Evolutionary conservation across 1,140 invertebrate species (phyloP), one percentile per base, ranked within the genome.

Genomic region (Ceratosolen solmsi): DNA sequence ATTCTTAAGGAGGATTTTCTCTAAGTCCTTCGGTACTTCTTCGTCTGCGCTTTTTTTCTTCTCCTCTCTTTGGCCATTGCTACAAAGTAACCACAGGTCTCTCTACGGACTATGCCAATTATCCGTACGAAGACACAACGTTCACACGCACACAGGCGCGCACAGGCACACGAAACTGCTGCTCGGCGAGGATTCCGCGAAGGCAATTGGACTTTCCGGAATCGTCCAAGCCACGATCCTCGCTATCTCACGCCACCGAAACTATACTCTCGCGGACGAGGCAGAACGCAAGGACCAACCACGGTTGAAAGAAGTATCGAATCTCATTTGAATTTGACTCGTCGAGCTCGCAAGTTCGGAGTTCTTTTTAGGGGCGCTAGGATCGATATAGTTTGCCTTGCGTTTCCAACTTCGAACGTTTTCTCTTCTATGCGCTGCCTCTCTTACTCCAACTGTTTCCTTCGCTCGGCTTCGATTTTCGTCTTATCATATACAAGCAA

Each of bases 121-220:
- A 82, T 82, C 73, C 63, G 73, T 82, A 71, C 73, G 80, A 82
- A 82, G 80, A 82, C 80, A 70, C 74, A 51, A 77, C 65, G 38
- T 58, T 63, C 49, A 25, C 79, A 27, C 78, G 36, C 54, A 41
- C 58, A 58, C 60, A 60, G 56, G 38, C 46, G 30, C 58, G 17
- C 38, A 27, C 38, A 25, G 20, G 25, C 30, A 22, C 51, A 41
- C 33, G 33, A 13, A n/a, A 36, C 30, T n/a, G 15, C n/a, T 3
- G 46, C 22, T 56, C 65, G 65, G 30, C 25, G 49, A 17, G 49
- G 58, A 79, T 79, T 83, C 82, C 27, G 30, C 70, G 76, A 79
- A 79, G 49, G 41, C 76, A 74, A 83, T 79, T 74, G 70, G 81
- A 33, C 75, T 71, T 41, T 9, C 51, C 22, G 60, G 71, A 75